These are phyloP conservation scores for Acrocephalus scirpaceus DNA, from an alignment of 2,797 vertebrate species.

Conservation along the genomic window DNA sequence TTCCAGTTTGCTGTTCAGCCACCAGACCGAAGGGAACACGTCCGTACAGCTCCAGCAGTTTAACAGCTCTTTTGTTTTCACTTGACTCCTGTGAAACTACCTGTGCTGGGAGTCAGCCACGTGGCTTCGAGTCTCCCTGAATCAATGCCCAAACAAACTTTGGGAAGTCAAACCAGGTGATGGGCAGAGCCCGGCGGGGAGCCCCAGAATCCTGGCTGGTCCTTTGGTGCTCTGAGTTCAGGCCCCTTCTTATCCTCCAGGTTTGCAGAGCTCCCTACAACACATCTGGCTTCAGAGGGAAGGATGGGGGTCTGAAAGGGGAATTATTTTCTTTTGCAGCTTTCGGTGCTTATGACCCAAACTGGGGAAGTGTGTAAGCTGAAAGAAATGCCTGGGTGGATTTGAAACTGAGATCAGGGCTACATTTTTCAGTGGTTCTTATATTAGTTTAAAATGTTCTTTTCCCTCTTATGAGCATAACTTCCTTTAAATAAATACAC, in stretches of 20 bases:
- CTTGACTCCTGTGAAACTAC: constrained; percentile 33
- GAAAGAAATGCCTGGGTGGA: not conserved
- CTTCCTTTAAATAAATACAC: not conserved
- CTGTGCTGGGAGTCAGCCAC: constrained; percentile 27
- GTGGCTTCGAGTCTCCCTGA: constrained; percentile 21
- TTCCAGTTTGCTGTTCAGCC: not conserved
- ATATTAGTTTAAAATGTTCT: not conserved
- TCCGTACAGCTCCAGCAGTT: not conserved
- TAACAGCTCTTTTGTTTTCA: constrained; percentile 24
- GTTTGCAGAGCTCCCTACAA: not conserved
- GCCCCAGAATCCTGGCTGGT: not conserved
- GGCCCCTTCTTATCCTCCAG: not conserved
- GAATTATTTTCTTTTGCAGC: not conserved
- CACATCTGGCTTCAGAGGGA: not conserved
- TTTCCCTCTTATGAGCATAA: not conserved
- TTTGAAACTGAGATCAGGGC: not conserved
- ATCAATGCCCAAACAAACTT: not conserved
- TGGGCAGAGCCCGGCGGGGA: not conserved
- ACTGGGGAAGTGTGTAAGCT: not conserved
- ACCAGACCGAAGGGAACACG: not conserved
- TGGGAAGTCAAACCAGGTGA: constrained; percentile 28
- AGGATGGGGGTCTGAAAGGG: not conserved
- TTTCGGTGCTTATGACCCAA: not conserved
- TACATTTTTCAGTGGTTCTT: not conserved
- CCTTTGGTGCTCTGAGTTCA: not conserved